Percentiles rank a stretch among this genome's conserved stretches.
These are phyloP conservation scores for Psophia crepitans DNA, from an alignment of 2,113 vertebrate species.

Conservation along the genomic window DNA sequence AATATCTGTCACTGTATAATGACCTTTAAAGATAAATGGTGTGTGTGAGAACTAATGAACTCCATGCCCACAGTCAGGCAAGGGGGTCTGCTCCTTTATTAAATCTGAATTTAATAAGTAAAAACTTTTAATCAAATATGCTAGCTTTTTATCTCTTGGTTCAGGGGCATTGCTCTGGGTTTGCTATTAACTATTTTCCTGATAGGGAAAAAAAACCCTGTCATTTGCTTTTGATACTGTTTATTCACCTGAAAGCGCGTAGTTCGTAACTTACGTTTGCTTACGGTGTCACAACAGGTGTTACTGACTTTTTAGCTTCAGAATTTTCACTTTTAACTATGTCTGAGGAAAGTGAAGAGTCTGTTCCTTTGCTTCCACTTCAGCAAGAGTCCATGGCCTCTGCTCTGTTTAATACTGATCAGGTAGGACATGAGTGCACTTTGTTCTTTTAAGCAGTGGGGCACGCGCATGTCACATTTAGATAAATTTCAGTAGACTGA, in stretches of 20 bases:
- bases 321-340: slow-evolving; percentile 60
- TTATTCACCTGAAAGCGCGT: slow-evolving; percentile 41
- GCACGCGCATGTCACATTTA: background rate
- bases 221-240: slow-evolving; percentile 40
- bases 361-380: slow-evolving; percentile 67
- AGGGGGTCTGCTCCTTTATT: background rate
- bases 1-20: background rate
- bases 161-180: slow-evolving; percentile 10
- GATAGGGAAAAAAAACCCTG: background rate
- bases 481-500: background rate
- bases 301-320: slow-evolving; percentile 61
- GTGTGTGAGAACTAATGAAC: background rate
- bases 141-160: background rate
- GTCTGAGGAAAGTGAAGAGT: slow-evolving; percentile 65
- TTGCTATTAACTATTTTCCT: slow-evolving; percentile 48
- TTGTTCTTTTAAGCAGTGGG: slow-evolving; percentile 54
- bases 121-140: background rate
- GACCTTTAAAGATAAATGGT: background rate
- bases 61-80: background rate
- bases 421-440: slow-evolving; percentile 55
- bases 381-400: slow-evolving; percentile 58
- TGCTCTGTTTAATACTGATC: slow-evolving; percentile 52
- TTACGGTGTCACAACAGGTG: slow-evolving; percentile 61
- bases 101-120: background rate
- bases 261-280: slow-evolving; percentile 44